Conservation (phyloP, 1,140 invertebrate genomes). For the Cryptotermes secundus region DNA sequence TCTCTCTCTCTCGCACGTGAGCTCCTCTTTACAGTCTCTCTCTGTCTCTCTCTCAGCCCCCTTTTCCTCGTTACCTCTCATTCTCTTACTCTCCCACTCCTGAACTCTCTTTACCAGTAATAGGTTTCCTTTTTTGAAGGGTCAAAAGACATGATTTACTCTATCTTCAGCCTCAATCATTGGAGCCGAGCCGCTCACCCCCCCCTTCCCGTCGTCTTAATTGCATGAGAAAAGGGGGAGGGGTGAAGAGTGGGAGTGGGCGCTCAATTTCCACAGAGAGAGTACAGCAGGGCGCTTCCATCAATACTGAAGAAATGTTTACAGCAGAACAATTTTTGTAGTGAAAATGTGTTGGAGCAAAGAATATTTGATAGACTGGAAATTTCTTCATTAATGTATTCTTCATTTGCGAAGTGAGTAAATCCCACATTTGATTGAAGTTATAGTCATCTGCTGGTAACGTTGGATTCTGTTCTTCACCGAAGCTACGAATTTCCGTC, state of each 20-base stretch:
- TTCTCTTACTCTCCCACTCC: background rate
- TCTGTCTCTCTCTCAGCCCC: too few species aligned
- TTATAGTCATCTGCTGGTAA: background rate
- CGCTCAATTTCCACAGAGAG: background rate
- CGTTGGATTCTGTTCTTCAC: background rate
- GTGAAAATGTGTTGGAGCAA: background rate
- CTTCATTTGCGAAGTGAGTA: background rate
- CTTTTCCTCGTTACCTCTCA: background rate
- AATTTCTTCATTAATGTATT: background rate
- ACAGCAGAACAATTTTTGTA: background rate
- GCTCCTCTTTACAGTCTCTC: background rate
- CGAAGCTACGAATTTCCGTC: background rate
- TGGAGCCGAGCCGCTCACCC: conserved; percentile 25
- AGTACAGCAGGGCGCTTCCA: background rate
- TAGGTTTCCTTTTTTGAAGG: conserved; percentile 36
- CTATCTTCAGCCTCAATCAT: conserved; percentile 34
- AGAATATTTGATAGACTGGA: background rate
- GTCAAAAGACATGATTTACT: conserved; percentile 37
- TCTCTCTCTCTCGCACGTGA: conserved; percentile 21
- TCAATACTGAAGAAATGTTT: background rate
- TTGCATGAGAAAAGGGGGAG: conserved; percentile 28
- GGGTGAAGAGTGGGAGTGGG: background rate
- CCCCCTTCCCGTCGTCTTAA: conserved; percentile 32
- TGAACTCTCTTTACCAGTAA: conserved; percentile 34
- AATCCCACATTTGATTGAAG: background rate